phyloP scores from a whole-genome alignment of 1,140 invertebrate species.

The Hermatobates lingyangjiaoensis region DNA sequence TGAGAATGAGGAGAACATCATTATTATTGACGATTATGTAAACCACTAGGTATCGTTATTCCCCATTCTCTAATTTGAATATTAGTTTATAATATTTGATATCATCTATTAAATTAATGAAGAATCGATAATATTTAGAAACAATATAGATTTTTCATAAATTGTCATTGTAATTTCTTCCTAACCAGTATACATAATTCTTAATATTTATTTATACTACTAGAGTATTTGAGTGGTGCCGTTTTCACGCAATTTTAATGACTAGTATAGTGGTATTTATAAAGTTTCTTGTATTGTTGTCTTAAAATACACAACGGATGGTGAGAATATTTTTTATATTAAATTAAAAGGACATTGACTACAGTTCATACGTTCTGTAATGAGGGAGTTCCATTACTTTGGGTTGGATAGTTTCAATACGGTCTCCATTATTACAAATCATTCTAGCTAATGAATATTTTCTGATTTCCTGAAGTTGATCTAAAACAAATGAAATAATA shows the following conservation, averaged over 20 bases:
- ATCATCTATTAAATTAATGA: too few relatives aligned
- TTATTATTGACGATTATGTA: too few relatives aligned
- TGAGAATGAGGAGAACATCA: too few relatives aligned
- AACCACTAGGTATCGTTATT: too few relatives aligned
- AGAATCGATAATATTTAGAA: too few relatives aligned
- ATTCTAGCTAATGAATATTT: conserved; percentile 68
- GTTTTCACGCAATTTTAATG: conserved; percentile 6
- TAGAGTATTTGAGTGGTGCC: too few relatives aligned
- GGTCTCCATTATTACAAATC: conserved; percentile 86
- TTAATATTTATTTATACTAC: too few relatives aligned
- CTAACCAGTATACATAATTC: too few relatives aligned
- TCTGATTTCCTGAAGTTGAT: conserved; percentile 75
- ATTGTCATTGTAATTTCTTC: too few relatives aligned
- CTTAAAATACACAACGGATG: neutral
- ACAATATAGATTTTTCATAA: too few relatives aligned
- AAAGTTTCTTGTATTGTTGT: neutral
- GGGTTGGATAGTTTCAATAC: conserved; percentile 75
- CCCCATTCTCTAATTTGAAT: too few relatives aligned
- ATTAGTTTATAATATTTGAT: too few relatives aligned
- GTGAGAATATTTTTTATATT: neutral
- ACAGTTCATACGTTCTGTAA: conserved; percentile 60
- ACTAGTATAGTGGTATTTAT: conserved; percentile 4
- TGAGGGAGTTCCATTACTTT: conserved; percentile 82
- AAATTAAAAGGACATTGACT: neutral
- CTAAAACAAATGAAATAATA: conserved; percentile 24